A percentile compares a stretch with the other conserved stretches of the same genome.
Conservation (phyloP, 2,888 invertebrate genomes). For the Epinotia bilunana region DNA sequence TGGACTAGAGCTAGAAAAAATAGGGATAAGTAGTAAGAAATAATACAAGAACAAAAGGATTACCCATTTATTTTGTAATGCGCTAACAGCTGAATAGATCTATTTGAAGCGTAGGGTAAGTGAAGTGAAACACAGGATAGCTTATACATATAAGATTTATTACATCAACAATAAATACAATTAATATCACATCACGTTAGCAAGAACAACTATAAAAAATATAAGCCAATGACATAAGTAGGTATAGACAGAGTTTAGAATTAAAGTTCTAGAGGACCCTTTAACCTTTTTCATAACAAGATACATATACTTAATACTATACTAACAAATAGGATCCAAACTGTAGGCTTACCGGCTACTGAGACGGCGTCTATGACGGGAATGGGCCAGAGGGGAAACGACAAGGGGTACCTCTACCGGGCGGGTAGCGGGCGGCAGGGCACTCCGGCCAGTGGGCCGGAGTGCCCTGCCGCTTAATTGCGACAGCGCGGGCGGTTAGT, state of each 20-base stretch:
- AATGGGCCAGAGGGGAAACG: too few species aligned
- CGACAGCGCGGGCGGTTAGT: too few species aligned
- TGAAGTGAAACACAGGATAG: constrained; percentile 3
- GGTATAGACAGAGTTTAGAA: background rate
- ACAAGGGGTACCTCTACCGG: too few species aligned
- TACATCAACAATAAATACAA: constrained; percentile 9
- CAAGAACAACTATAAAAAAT: background rate
- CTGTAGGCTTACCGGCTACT: too few species aligned
- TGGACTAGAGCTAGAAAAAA: background rate
- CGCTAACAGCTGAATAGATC: background rate
- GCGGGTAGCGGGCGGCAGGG: too few species aligned
- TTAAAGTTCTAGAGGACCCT: background rate
- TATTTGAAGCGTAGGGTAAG: background rate
- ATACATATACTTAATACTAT: too few species aligned
- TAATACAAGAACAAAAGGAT: background rate
- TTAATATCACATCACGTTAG: constrained; percentile 30
- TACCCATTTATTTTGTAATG: background rate
- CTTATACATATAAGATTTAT: constrained; percentile 12
- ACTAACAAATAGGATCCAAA: too few species aligned
- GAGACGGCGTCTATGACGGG: too few species aligned
- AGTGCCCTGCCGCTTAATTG: too few species aligned
- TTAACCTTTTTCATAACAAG: background rate
- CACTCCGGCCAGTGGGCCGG: too few species aligned
- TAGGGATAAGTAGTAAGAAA: background rate
- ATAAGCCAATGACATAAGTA: background rate